A percentile compares a stretch with the other conserved stretches of the same genome.
Conservation (phyloP, 2,888 invertebrate species). For the Teinopalpus imperialis region DNA sequence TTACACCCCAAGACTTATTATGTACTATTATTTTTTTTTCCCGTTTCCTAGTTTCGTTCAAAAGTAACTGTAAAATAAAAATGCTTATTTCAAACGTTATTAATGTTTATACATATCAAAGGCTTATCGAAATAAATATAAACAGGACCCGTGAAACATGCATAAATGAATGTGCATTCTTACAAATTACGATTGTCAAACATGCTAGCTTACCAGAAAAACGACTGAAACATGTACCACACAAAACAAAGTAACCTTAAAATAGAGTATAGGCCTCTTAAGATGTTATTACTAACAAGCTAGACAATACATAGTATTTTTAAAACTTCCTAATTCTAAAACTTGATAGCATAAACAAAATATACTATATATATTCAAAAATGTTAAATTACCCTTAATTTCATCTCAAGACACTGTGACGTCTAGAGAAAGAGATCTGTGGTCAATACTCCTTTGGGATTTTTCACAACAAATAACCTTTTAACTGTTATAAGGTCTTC, state of each 20-base stretch:
- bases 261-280: neutral
- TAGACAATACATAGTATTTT: neutral
- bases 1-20: no score
- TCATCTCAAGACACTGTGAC: neutral
- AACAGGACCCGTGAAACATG: neutral
- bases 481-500: neutral
- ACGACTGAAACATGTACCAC: conserved; percentile 9
- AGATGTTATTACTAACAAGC: conserved; percentile 9
- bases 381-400: conserved; percentile 5
- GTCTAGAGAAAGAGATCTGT: conserved; percentile 21
- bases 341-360: conserved; percentile 18
- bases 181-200: neutral
- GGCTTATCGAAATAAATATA: conserved; percentile 10
- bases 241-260: conserved; percentile 11
- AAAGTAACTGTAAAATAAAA: no score
- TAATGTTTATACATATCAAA: no score
- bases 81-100: no score
- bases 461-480: conserved; percentile 1
- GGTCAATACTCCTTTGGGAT: neutral
- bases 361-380: conserved; percentile 8
- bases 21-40: no score
- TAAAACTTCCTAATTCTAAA: conserved; percentile 5
- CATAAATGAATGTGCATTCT: neutral
- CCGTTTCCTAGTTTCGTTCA: no score
- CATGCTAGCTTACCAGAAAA: conserved; percentile 2